phyloP scores from a whole-genome alignment of 2,797 vertebrate genomes.

The Chiroxiphia lanceolata region DNA sequence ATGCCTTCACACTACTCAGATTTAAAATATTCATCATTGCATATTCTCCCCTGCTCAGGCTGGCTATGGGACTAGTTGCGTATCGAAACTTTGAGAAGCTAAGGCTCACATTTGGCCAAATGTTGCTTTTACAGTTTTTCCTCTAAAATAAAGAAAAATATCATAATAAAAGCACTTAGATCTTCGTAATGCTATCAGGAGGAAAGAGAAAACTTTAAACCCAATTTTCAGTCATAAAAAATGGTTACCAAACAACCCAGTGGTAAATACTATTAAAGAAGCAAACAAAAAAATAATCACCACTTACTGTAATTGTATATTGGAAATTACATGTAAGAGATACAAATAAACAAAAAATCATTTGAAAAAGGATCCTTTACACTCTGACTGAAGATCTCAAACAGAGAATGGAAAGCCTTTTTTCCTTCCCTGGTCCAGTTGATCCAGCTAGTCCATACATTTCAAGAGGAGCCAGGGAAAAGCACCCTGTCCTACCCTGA shows the following conservation, averaged over 20 bases:
- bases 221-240: slow-evolving; percentile 8
- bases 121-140: neutral
- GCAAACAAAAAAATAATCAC: neutral
- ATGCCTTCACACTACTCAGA: neutral
- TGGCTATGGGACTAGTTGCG: neutral
- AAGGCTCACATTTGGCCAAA: neutral
- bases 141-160: slow-evolving; percentile 21
- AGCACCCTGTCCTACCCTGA: neutral
- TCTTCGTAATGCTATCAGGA: neutral
- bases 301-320: neutral
- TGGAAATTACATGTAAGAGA: neutral
- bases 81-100: neutral
- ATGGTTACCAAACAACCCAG: neutral
- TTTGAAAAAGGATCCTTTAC: neutral
- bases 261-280: slow-evolving; percentile 26
- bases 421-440: neutral
- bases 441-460: neutral
- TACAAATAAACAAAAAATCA: neutral
- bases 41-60: neutral
- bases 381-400: neutral
- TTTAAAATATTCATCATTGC: neutral
- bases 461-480: neutral
- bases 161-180: neutral
- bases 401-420: neutral
- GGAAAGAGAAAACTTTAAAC: slow-evolving; percentile 34